A percentile compares a stretch with the other conserved stretches of the same genome.
phyloP scores from a whole-genome alignment of 2,113 vertebrate genomes.

The Hydropotes inermis region DNA sequence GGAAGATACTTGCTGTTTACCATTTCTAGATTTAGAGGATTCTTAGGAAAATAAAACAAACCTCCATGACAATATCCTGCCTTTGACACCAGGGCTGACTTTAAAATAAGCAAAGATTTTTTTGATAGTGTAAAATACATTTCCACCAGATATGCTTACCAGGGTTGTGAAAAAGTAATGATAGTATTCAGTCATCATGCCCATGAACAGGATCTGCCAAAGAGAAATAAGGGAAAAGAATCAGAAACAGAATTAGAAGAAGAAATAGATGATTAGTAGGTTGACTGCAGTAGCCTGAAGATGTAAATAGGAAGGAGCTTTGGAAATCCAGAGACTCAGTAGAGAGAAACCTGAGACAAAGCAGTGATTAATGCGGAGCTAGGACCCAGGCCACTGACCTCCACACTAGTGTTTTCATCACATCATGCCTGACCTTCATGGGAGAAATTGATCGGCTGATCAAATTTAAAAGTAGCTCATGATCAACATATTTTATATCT shows the following conservation, averaged over 20 bases:
- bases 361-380: neutral
- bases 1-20: neutral
- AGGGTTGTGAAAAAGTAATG: slow-evolving; percentile 98
- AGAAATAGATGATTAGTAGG: neutral
- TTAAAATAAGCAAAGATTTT: neutral
- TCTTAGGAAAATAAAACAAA: neutral
- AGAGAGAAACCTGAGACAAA: neutral
- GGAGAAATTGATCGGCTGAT: neutral
- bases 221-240: slow-evolving; percentile 20
- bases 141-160: slow-evolving; percentile 83
- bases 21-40: neutral
- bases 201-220: slow-evolving; percentile 95
- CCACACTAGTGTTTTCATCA: neutral
- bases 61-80: neutral
- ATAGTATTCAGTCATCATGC: slow-evolving; percentile 99
- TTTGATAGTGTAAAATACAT: neutral
- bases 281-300: neutral
- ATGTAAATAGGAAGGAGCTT: neutral
- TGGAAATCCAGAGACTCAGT: neutral
- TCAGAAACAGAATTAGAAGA: neutral
- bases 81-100: neutral
- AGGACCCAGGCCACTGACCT: neutral
- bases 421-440: neutral
- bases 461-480: neutral
- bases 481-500: neutral